Conservation (phyloP, 2,797 vertebrate genomes). For the Masticophis lateralis region DNA sequence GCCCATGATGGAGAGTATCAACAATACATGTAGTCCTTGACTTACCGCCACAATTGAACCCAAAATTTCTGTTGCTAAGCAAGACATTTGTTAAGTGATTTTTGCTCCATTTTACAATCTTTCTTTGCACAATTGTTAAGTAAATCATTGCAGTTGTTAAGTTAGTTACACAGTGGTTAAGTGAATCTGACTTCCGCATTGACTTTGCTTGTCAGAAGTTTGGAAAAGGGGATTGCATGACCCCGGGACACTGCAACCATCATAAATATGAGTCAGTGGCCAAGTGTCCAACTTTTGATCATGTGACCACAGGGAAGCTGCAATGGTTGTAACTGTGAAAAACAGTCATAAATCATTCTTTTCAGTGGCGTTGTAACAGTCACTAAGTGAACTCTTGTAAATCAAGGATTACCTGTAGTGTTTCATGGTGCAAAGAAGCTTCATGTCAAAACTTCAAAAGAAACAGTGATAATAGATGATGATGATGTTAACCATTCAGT, state of each 20-base stretch:
- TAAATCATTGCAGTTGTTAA: not conserved
- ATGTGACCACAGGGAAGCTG: not conserved
- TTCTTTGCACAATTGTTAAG: not conserved
- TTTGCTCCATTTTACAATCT: not conserved
- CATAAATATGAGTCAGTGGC: not conserved
- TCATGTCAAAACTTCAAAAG: too few relatives aligned
- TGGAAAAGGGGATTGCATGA: not conserved
- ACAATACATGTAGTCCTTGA: not conserved
- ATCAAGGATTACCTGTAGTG: not conserved
- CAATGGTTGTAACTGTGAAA: not conserved
- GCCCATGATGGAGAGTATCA: not conserved
- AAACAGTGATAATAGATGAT: not conserved
- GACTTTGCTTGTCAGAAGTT: not conserved
- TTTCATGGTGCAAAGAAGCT: not conserved
- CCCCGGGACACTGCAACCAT: not conserved
- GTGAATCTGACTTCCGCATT: not conserved
- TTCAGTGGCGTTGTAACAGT: not conserved
- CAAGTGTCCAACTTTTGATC: not conserved
- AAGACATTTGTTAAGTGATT: not conserved
- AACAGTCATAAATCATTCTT: not conserved
- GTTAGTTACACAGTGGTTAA: not conserved
- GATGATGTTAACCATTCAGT: not conserved
- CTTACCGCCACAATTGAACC: not conserved
- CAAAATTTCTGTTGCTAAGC: not conserved
- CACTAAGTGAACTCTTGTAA: not conserved